These are phyloP conservation scores for Drosophila cracens DNA, from an alignment of 2,888 invertebrate species.

Conservation along the genomic window DNA sequence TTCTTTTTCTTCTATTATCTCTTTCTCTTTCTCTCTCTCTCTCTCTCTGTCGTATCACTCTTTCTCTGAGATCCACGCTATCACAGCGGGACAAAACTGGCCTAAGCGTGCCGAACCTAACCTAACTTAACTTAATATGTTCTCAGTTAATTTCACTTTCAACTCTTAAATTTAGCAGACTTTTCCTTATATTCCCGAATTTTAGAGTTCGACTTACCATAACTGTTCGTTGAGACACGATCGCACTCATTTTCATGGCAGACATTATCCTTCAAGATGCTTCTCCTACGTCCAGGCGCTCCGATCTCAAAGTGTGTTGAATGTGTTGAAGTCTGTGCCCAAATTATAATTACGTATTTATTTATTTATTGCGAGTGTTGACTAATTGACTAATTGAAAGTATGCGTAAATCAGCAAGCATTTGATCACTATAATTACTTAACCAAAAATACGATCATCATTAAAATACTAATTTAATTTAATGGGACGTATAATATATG, in stretches of 20 bases:
- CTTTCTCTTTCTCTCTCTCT: no score
- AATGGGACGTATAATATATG: no score
- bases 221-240: conserved; percentile 83
- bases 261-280: conserved; percentile 88
- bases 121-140: neutral
- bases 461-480: conserved; percentile 38
- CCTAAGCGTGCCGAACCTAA: no score
- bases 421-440: conserved; percentile 25
- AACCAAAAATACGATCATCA: conserved; percentile 28
- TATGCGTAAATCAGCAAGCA: conserved; percentile 4
- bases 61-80: no score
- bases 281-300: conserved; percentile 88
- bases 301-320: conserved; percentile 87
- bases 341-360: conserved; percentile 1
- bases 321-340: conserved; percentile 85
- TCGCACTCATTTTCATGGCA: conserved; percentile 84
- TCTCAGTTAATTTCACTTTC: neutral
- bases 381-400: conserved; percentile 5
- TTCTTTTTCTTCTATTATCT: no score
- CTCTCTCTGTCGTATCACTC: no score
- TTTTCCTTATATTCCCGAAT: neutral
- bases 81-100: no score
- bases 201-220: conserved; percentile 71
- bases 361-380: neutral
- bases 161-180: no score